Percentiles rank a stretch among this genome's conserved stretches.
phyloP scores from a whole-genome alignment of 2,888 invertebrate species.

The Drosophila lacicola region DNA sequence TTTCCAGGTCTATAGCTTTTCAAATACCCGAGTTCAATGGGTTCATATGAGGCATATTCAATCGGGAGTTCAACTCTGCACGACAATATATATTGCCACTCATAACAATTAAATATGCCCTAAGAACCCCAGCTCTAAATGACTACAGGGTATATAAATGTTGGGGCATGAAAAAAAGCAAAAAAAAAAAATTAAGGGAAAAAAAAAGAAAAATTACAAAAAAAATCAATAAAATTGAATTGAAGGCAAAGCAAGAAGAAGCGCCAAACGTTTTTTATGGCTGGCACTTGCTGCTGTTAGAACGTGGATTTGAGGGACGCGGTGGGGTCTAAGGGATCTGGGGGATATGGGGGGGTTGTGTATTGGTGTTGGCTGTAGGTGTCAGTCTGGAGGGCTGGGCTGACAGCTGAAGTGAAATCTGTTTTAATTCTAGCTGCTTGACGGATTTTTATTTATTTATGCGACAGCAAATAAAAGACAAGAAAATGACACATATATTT shows the following conservation, averaged over 20 bases:
- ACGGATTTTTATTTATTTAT: slow-evolving; percentile 51
- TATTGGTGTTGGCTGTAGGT: background rate
- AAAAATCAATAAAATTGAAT: slow-evolving; percentile 80
- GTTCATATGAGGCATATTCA: too few species aligned
- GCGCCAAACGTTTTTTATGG: slow-evolving; percentile 70
- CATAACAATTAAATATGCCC: too few species aligned
- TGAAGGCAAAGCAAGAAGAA: slow-evolving; percentile 43
- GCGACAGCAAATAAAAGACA: background rate
- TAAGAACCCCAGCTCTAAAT: background rate
- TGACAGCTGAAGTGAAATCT: slow-evolving; percentile 48
- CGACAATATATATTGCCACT: too few species aligned
- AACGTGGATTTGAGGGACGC: too few species aligned
- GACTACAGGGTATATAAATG: slow-evolving; percentile 39
- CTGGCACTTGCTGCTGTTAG: slow-evolving; percentile 48
- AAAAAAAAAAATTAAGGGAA: slow-evolving; percentile 12
- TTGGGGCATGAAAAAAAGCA: slow-evolving; percentile 12
- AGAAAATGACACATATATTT: slow-evolving; percentile 6
- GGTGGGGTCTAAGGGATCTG: background rate
- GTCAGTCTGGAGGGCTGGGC: background rate
- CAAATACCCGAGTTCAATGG: too few species aligned
- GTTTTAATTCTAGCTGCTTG: slow-evolving; percentile 54
- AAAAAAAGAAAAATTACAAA: slow-evolving; percentile 63
- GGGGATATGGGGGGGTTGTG: background rate
- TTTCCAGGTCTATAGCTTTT: too few species aligned
- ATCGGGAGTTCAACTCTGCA: too few species aligned